Evolutionary conservation across 2,113 vertebrate genomes (phyloP).

Genomic region (Prionailurus viverrinus): DNA sequence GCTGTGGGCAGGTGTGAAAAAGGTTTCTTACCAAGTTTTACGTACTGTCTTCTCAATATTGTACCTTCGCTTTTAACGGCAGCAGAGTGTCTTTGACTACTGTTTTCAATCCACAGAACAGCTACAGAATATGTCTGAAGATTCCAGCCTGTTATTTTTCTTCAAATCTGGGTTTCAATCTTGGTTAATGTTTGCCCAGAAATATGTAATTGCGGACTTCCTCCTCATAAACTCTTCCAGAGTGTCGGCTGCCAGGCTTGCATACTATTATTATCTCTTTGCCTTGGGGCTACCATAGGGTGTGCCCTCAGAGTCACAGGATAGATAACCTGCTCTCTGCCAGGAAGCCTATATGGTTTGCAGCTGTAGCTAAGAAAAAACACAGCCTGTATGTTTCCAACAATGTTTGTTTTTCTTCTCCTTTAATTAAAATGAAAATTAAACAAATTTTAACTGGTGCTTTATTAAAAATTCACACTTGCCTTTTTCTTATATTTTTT

Average conservation of each 20-base stretch:
- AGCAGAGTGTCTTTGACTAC: constrained; percentile 52
- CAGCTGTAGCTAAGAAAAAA: constrained; percentile 56
- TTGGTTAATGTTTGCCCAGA: constrained; percentile 95
- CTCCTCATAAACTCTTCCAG: constrained; percentile 93
- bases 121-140: constrained; percentile 77
- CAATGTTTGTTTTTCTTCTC: not conserved
- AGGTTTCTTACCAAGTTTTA: constrained; percentile 32
- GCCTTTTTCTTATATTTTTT: not conserved
- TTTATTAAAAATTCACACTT: constrained; percentile 20
- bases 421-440: not conserved
- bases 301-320: constrained; percentile 75
- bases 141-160: constrained; percentile 87
- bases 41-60: not conserved
- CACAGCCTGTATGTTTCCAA: not conserved
- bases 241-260: constrained; percentile 86
- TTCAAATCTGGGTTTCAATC: constrained; percentile 88
- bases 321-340: constrained; percentile 84
- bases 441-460: constrained; percentile 3
- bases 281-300: constrained; percentile 84
- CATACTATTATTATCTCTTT: constrained; percentile 86
- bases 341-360: constrained; percentile 34
- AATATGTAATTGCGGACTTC: constrained; percentile 95
- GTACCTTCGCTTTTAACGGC: constrained; percentile 35
- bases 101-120: constrained; percentile 79
- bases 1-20: not conserved